Evolutionary conservation across 2,113 vertebrate species (phyloP).

Genomic region (Coptodon bakossiorum): DNA sequence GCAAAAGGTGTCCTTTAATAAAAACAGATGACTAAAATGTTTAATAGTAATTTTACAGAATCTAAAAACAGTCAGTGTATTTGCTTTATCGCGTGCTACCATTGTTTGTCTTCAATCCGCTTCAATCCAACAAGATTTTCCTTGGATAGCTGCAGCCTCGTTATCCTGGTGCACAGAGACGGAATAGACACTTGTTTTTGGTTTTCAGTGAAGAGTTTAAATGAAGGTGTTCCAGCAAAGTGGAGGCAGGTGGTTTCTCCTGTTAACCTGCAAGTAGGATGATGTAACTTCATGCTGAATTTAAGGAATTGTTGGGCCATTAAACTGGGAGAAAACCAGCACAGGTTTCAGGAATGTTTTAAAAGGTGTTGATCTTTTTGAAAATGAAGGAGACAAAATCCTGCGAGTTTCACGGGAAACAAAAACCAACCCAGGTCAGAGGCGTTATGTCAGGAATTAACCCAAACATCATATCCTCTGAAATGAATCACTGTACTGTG

Average conservation of each 20-base stretch:
- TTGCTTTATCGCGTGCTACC: background rate
- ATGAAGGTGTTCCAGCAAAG: background rate
- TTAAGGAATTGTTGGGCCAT: background rate
- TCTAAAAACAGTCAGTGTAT: background rate
- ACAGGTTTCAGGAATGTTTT: background rate
- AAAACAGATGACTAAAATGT: background rate
- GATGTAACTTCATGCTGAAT: accelerated
- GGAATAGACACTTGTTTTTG: background rate
- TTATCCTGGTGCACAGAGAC: accelerated
- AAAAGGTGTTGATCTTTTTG: background rate
- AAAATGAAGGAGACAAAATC: background rate
- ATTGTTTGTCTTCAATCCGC: background rate
- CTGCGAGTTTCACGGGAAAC: background rate
- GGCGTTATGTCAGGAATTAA: accelerated
- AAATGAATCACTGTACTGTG: background rate
- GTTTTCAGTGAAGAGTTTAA: background rate
- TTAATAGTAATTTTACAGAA: accelerated
- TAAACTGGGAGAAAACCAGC: background rate
- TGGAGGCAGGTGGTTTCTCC: background rate
- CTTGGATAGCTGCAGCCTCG: accelerated
- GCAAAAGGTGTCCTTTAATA: background rate
- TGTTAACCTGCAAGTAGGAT: accelerated
- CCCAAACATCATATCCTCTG: accelerated
- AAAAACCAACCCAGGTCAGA: background rate
- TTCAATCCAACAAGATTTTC: background rate